Evolutionary conservation across 2,113 vertebrate species (phyloP), one percentile per base, ranked within the genome.

Genomic region (Pipra filicauda): DNA sequence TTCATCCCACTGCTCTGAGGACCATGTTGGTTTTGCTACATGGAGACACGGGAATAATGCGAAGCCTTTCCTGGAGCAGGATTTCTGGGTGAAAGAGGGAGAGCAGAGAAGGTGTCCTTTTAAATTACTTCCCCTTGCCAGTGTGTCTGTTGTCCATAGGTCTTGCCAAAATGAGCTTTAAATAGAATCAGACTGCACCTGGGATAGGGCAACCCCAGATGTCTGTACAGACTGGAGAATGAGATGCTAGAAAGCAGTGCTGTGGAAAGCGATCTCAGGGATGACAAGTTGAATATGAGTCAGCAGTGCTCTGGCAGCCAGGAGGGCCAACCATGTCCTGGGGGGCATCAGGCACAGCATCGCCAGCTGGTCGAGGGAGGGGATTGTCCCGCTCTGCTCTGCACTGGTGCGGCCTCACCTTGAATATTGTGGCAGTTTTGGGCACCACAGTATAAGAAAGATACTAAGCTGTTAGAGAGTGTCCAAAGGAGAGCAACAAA

Each of bases 21-120:
- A 70, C 9, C 4, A 0, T 0, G 0, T 10, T 58, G 35, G 20
- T 7, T 85, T 73, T 88, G 58, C 46, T 9, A 5, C 11, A 1
- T 37, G 27, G 44, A 5, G 19, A 37, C 22, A 61, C 24, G 19
- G 15, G 15, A 39, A 26, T 0, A 0, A 28, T 22, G 15, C 8
- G 41, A 39, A 39, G 49, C 8, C 59, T 93, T 77, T 70, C 22
- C 80, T 57, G 74, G 27, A 22, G 7, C 39, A 49, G 41, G 35
- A 57, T 6, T 74, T 9, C 58, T 74, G 55, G 9, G 37, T 41
- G 41, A 58, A 69, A 83, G 61, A 35, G 31, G 35, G 49, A 72
- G 30, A 59, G 27, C 28, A 51, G 54, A 64, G 46, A n/a, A 48
- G 9, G 9, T 0, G 0, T 49, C 14, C 8, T 85, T 94, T 70